These are phyloP conservation scores for Homarus americanus DNA, from an alignment of 1,140 invertebrate species.

Conservation along the genomic window DNA sequence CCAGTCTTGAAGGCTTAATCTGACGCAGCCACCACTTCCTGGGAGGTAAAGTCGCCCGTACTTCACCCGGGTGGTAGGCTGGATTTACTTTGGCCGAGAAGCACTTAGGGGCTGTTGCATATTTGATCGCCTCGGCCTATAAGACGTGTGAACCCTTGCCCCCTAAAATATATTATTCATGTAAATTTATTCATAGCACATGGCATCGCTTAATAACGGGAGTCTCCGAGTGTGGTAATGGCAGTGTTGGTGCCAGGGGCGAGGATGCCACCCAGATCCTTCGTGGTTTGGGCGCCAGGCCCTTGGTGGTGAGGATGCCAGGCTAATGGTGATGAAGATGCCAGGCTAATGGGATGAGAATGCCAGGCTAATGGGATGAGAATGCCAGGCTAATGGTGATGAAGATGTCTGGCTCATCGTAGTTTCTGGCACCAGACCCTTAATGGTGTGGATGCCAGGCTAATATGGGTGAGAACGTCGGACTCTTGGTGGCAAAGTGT, in stretches of 20 bases:
- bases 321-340: not conserved
- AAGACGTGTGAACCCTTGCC: constrained; percentile 16
- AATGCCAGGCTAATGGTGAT: not conserved
- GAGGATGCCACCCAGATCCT: not conserved
- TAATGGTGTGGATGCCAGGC: not conserved
- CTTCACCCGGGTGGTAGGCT: not conserved
- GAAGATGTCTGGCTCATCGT: not conserved
- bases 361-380: not conserved
- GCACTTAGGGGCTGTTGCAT: not conserved
- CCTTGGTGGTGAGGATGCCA: not conserved
- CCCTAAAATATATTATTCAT: constrained; percentile 43
- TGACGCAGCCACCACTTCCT: no score
- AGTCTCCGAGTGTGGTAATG: constrained; percentile 32
- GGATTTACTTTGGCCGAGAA: not conserved
- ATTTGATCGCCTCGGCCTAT: not conserved
- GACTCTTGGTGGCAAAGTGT: not conserved
- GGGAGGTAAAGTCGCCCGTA: not conserved
- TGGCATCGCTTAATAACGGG: constrained; percentile 48
- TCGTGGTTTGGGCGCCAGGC: not conserved
- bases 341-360: not conserved
- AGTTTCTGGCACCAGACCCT: no score
- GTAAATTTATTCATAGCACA: constrained; percentile 56
- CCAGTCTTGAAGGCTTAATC: no score
- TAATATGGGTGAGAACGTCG: not conserved
- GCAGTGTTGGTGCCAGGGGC: constrained; percentile 7